These are phyloP conservation scores for Gisinianus flammeolus DNA, from an alignment of 2,888 invertebrate genomes.

Conservation along the genomic window DNA sequence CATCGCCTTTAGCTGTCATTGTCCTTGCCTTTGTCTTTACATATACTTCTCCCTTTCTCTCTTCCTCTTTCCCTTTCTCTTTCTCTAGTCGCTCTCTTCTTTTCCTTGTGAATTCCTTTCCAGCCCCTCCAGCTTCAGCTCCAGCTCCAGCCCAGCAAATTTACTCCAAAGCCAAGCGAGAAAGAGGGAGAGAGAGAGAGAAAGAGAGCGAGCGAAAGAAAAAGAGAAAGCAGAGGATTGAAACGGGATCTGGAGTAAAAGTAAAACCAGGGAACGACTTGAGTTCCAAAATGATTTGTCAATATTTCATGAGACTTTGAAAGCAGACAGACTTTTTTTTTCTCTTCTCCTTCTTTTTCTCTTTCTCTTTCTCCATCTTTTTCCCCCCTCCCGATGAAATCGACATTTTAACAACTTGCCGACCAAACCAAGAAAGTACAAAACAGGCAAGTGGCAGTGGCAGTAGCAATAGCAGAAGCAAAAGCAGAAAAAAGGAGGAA, in stretches of 20 bases:
- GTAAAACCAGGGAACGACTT: background rate
- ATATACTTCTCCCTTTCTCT: background rate
- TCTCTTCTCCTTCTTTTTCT: background rate
- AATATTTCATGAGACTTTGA: conserved; percentile 35
- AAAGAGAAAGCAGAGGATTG: too few species aligned
- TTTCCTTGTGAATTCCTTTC: too few species aligned
- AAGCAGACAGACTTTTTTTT: background rate
- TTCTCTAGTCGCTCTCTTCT: too few species aligned
- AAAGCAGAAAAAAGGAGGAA: background rate
- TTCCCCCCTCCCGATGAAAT: conserved; percentile 5
- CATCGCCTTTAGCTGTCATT: background rate
- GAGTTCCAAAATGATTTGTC: conserved; percentile 29
- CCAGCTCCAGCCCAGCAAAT: background rate
- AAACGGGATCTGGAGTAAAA: too few species aligned
- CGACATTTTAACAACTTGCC: conserved; percentile 9
- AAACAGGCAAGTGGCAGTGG: conserved; percentile 1
- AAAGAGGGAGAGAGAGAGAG: background rate
- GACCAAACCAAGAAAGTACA: background rate
- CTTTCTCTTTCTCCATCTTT: conserved; percentile 1
- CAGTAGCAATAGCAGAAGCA: background rate
- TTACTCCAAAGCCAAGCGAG: background rate
- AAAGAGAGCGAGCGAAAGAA: background rate
- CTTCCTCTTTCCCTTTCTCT: background rate
- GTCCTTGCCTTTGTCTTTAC: background rate
- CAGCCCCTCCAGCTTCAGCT: background rate